Evolutionary conservation across 2,113 vertebrate species (phyloP).

Genomic region (Spea multiplicata): DNA sequence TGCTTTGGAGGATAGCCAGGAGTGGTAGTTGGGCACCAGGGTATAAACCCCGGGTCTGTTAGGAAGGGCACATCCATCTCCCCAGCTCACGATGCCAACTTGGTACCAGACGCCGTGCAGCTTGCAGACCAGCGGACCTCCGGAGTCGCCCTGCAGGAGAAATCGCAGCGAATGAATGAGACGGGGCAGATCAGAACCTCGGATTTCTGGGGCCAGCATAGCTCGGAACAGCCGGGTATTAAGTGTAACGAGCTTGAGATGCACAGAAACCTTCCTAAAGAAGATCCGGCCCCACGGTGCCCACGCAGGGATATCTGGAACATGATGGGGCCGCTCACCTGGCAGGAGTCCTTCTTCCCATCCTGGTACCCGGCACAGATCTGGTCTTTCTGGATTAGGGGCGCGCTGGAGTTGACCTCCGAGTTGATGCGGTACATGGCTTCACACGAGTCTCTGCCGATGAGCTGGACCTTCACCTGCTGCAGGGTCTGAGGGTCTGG

Average conservation of each 20-base stretch:
- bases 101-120: constrained; percentile 68
- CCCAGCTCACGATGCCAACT: constrained; percentile 76
- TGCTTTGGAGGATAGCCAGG: constrained; percentile 60
- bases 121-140: constrained; percentile 50
- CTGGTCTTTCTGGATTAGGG: constrained; percentile 24
- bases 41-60: constrained; percentile 75
- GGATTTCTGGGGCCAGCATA: no score
- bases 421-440: constrained; percentile 38
- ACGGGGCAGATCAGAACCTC: no score
- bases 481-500: constrained; percentile 35
- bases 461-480: constrained; percentile 45
- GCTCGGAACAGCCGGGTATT: no score
- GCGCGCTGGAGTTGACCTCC: neutral
- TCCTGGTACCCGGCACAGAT: constrained; percentile 42
- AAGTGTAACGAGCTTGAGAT: no score
- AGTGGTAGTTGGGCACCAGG: constrained; percentile 63
- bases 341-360: constrained; percentile 46
- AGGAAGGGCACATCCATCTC: constrained; percentile 67
- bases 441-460: constrained; percentile 41
- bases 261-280: no score
- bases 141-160: constrained; percentile 49
- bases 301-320: no score
- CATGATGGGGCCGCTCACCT: constrained; percentile 26
- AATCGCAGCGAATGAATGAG: neutral
- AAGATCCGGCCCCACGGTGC: neutral